phyloP scores from a whole-genome alignment of 30 jellyfish, hydroid and myxozoan genomes.

The Catostylus mosaicus region DNA sequence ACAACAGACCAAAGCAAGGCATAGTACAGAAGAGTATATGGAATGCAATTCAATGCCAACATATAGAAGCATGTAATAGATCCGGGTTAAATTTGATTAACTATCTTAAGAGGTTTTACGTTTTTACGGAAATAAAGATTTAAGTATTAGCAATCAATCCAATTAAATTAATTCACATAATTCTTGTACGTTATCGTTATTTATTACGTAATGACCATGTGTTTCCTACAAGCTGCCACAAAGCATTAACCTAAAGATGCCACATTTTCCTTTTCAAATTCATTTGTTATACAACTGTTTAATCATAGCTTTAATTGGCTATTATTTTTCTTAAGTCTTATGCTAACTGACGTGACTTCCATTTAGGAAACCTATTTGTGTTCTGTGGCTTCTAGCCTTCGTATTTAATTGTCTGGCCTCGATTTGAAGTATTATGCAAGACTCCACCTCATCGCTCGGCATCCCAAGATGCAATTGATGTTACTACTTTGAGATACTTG shows the following conservation, averaged over 20 bases:
- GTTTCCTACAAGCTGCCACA: slow-evolving; percentile 6
- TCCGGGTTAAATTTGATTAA: background rate
- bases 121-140: slow-evolving; percentile 31
- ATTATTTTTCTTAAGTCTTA: background rate
- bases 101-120: background rate
- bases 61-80: too few species aligned
- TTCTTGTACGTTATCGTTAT: background rate
- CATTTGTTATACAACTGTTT: background rate
- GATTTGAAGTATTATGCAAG: too few species aligned
- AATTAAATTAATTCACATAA: background rate
- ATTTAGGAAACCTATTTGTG: background rate
- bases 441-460: too few species aligned
- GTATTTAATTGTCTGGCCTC: background rate
- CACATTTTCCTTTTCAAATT: background rate
- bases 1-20: too few species aligned
- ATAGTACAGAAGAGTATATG: too few species aligned
- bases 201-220: background rate
- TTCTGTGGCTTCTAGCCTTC: background rate
- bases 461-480: too few species aligned
- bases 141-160: background rate
- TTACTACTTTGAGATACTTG: too few species aligned
- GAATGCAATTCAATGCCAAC: too few species aligned
- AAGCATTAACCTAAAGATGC: background rate
- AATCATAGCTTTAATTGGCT: background rate
- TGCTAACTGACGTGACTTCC: background rate